Evolutionary conservation across 92 coral and sea anemone species (phyloP).

Genomic region (Zoanthus gigantus): DNA sequence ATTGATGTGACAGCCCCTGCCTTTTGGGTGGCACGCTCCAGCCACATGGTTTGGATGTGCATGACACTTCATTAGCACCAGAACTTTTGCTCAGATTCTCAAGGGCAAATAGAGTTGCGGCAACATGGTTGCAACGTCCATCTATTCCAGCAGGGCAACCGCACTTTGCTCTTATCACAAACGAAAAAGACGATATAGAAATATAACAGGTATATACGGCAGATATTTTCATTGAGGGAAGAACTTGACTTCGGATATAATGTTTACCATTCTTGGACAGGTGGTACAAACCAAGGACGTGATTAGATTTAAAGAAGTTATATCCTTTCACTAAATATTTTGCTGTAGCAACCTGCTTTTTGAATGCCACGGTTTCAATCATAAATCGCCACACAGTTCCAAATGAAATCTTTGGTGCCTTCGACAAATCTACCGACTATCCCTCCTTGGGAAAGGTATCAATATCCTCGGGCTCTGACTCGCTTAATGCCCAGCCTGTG

Average conservation of each 20-base stretch:
- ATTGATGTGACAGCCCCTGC: slow-evolving; percentile 22
- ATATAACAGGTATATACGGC: slow-evolving; percentile 17
- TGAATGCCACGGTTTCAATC: slow-evolving; percentile 14
- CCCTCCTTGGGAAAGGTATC: background rate
- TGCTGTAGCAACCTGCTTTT: slow-evolving; percentile 23
- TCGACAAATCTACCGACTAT: background rate
- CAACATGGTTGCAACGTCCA: slow-evolving; percentile 50
- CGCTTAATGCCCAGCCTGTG: background rate
- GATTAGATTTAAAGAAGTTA: slow-evolving; percentile 36
- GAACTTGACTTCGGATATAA: too few species aligned
- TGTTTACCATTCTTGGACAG: background rate
- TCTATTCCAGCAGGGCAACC: slow-evolving; percentile 40
- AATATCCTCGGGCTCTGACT: background rate
- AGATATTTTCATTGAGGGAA: slow-evolving; percentile 21
- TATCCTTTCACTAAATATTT: slow-evolving; percentile 36
- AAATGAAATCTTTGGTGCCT: background rate
- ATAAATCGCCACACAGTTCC: slow-evolving; percentile 48
- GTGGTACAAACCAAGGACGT: slow-evolving; percentile 22
- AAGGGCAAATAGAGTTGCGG: background rate
- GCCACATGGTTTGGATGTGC: slow-evolving; percentile 49
- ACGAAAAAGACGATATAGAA: background rate
- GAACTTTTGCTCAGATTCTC: slow-evolving; percentile 27
- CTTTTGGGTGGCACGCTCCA: slow-evolving; percentile 18
- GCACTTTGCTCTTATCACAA: slow-evolving; percentile 11
- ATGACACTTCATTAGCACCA: slow-evolving; percentile 9